These are phyloP conservation scores for Sebastes hubbsi DNA, from an alignment of 2,797 vertebrate genomes.

Conservation along the genomic window DNA sequence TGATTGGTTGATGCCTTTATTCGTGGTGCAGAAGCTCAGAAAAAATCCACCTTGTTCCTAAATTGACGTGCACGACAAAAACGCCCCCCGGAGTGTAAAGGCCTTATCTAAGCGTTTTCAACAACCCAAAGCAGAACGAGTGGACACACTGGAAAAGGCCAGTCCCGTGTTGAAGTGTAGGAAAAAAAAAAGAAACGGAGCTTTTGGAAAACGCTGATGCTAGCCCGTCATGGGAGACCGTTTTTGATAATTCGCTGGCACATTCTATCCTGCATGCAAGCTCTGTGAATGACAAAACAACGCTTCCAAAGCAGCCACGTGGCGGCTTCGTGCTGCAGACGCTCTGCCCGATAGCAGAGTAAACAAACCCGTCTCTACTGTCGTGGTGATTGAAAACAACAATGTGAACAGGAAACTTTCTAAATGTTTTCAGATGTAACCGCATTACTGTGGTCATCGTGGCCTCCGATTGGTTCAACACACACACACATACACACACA, in stretches of 20 bases:
- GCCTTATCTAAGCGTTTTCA: neutral
- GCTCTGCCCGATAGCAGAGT: neutral
- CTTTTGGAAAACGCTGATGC: neutral
- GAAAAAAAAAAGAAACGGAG: neutral
- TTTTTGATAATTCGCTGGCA: neutral
- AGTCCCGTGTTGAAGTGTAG: neutral
- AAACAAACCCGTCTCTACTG: neutral
- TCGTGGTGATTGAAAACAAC: neutral
- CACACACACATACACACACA: conserved; percentile 7
- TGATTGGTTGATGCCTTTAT: neutral
- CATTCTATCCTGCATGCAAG: conserved; percentile 38
- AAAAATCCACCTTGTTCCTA: too few relatives aligned
- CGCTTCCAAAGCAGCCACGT: conserved; percentile 14
- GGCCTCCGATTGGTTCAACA: conserved; percentile 1
- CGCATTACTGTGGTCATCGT: conserved; percentile 15
- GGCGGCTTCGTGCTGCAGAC: neutral
- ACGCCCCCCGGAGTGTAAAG: neutral
- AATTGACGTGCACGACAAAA: neutral
- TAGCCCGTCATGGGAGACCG: neutral
- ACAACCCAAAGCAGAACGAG: neutral
- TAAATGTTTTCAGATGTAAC: conserved; percentile 12
- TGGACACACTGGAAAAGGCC: too few relatives aligned
- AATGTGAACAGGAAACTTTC: neutral
- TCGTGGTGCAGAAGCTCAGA: neutral
- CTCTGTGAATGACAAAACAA: conserved; percentile 34